phyloP scores from a whole-genome alignment of 2,888 invertebrate species.

The Erynnis tages region DNA sequence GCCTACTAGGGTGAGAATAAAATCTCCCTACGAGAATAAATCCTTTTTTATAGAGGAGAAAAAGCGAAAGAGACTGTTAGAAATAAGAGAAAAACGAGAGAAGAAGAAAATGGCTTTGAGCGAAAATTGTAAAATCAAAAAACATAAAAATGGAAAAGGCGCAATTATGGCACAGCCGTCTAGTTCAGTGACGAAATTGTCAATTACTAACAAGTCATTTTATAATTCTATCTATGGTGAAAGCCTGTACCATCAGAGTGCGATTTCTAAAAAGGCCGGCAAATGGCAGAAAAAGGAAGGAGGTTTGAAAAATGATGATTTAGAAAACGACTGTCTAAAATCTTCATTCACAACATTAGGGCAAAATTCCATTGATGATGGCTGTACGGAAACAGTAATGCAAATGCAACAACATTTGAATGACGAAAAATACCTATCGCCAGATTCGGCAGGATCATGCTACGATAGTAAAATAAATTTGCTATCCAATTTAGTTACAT shows the following conservation, averaged over 20 bases:
- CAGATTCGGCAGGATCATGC: background rate
- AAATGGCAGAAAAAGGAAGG: conserved; percentile 39
- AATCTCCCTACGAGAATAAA: conserved; percentile 72
- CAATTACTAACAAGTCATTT: conserved; percentile 72
- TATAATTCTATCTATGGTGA: conserved; percentile 73
- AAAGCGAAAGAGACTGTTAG: conserved; percentile 61
- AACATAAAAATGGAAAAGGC: conserved; percentile 53
- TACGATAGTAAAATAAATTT: background rate
- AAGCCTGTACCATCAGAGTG: conserved; percentile 38
- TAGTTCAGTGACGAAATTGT: conserved; percentile 68
- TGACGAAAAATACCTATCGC: background rate
- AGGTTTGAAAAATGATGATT: background rate
- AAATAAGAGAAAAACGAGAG: conserved; percentile 65
- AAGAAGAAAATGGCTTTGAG: conserved; percentile 57
- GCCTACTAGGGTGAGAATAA: conserved; percentile 53
- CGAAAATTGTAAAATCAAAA: conserved; percentile 58
- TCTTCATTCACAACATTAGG: background rate
- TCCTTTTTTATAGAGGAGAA: conserved; percentile 61
- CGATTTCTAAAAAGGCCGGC: conserved; percentile 35
- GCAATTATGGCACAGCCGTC: conserved; percentile 55
- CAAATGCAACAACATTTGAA: conserved; percentile 7
- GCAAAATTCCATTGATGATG: conserved; percentile 3
- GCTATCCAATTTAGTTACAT: background rate
- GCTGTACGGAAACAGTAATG: conserved; percentile 6
- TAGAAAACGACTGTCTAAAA: background rate